Percentiles rank a stretch among this genome's conserved stretches.
These are phyloP conservation scores for Pentalonia nigronervosa DNA, from an alignment of 1,140 invertebrate species.

Conservation along the genomic window DNA sequence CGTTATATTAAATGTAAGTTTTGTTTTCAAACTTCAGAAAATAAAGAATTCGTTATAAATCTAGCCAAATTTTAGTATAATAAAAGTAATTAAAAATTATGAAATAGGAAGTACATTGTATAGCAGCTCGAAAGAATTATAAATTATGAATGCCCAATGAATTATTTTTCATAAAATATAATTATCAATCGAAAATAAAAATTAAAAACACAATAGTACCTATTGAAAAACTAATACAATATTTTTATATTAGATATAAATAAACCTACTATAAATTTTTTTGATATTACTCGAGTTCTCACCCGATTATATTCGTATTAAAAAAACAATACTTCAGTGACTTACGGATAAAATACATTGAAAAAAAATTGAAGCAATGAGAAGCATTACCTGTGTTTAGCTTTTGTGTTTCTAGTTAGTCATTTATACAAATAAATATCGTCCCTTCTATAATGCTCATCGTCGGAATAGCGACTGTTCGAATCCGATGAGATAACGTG, in stretches of 20 bases:
- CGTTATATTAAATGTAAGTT: background rate
- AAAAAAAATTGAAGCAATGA: background rate
- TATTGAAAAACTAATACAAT: background rate
- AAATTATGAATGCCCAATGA: too few species aligned
- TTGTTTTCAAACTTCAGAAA: background rate
- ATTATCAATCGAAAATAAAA: background rate
- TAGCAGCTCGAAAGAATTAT: background rate
- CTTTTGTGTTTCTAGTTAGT: background rate
- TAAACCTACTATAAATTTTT: background rate
- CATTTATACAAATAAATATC: background rate
- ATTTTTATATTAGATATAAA: background rate
- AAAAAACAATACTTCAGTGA: background rate
- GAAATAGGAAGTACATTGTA: background rate
- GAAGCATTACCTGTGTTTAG: background rate
- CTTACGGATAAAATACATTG: background rate
- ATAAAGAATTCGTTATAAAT: background rate
- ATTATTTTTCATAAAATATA: background rate
- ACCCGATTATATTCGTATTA: background rate
- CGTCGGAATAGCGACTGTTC: background rate
- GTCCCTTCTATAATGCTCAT: background rate
- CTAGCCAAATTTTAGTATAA: background rate
- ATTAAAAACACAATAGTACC: background rate
- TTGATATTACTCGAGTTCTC: background rate
- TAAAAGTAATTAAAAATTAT: background rate
- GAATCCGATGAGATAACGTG: background rate